These are phyloP conservation scores for Propsilocerus akamusi DNA, from an alignment of 1,140 invertebrate genomes.

Conservation along the genomic window DNA sequence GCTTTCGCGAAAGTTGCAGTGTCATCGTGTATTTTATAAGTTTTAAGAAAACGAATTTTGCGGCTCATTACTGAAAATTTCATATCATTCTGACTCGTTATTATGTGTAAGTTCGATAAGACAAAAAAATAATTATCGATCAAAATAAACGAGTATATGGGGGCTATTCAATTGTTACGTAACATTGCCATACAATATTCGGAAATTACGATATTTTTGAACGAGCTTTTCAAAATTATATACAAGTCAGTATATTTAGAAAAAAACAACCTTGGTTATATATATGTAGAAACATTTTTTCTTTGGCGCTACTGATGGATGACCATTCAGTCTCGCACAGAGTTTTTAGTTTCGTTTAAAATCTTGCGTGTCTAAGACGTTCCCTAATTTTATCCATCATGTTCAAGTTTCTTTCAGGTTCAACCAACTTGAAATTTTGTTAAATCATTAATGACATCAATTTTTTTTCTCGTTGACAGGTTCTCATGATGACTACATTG, in stretches of 20 bases:
- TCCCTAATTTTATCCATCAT: neutral
- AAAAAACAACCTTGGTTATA: neutral
- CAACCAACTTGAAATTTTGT: neutral
- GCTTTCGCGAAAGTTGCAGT: too few species aligned
- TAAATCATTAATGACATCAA: neutral
- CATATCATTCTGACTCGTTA: too few species aligned
- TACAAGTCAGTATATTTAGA: neutral
- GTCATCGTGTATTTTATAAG: too few species aligned
- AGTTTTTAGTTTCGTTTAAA: neutral
- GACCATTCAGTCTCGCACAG: too few species aligned
- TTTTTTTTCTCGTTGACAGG: neutral
- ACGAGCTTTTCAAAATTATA: neutral
- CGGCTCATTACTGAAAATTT: too few species aligned
- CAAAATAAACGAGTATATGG: too few species aligned
- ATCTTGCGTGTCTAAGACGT: neutral
- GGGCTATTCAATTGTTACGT: neutral
- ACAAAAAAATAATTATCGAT: too few species aligned
- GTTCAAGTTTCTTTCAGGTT: neutral
- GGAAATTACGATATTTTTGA: neutral
- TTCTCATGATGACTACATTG: slow-evolving; percentile 14
- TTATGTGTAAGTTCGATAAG: too few species aligned
- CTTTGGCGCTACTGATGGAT: too few species aligned
- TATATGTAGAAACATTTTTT: neutral
- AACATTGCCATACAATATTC: neutral
- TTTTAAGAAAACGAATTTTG: too few species aligned